Evolutionary conservation across 2,113 vertebrate species (phyloP), one percentile per base, ranked within the genome.

Genomic region (Saccopteryx leptura): DNA sequence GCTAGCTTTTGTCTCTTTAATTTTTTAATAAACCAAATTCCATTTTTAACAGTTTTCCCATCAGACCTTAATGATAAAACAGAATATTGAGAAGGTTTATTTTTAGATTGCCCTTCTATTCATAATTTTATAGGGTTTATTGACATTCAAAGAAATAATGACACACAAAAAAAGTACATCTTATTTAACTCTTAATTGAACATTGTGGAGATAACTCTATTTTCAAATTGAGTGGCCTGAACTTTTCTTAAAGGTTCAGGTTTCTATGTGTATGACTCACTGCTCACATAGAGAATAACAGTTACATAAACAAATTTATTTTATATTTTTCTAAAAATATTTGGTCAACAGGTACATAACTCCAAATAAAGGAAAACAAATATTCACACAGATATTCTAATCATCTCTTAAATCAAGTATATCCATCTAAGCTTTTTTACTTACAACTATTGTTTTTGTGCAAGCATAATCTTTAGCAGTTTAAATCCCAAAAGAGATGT

Each of bases 211-310:
- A 90, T 15, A 66, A 63, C 15, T 0, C 9, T 66, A 10, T 61
- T 87, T 96, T 60, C 46, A 95, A 94, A 94, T 19, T 75, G 15
- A 2, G 72, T 50, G 15, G 7, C 61, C 54, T 95, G 17, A 94
- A 48, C 1, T 90, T 89, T 94, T 46, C 24, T 61, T 52, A 81
- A 0, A n/a, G 3, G 52, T 65, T 94, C n/a, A 89, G 18, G 2
- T 81, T 94, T 81, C 11, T 9, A 50, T 9, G 7, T 58, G 9
- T n/a, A 31, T 54, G 31, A 83, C 7, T 72, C 24, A 61, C 21
- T 71, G 39, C 1, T 60, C 12, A 66, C 0, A 19, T 4, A 80
- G 3, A 88, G 84, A 83, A 46, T 65, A 24, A 63, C 12, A 39
- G 13, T 58, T 52, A 50, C 0, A 52, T 17, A 71, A 63, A 91